Evolutionary conservation across 2,113 vertebrate genomes (phyloP), one percentile per base, ranked within the genome.

Genomic region (Dascyllus trimaculatus): DNA sequence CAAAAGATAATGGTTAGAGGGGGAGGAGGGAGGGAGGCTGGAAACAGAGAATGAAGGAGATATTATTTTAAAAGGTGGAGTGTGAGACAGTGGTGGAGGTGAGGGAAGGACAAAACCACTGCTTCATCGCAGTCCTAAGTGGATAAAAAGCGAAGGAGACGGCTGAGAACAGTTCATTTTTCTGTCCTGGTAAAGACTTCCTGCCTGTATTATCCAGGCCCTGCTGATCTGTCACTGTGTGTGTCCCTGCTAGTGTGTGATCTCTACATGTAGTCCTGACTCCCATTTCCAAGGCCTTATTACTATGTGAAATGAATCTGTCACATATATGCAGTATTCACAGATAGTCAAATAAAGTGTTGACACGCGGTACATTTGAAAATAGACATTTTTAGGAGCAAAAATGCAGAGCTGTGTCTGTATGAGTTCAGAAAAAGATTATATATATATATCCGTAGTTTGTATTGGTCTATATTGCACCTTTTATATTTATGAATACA

Each of bases 141-240:
- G 85, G 88, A 90, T 88, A 83, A 87, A 84, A 90, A 92, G 79
- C 19, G 63, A 72, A 86, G 76, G 82, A 81, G 89, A 88, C 59
- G 57, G 64, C 70, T 72, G 82, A 81, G 75, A 85, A 80, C 80
- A 74, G 78, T 88, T 91, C 68, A 80, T 90, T 89, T 93, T 82
- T 89, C 75, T 67, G 77, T 89, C 65, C 66, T 40, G 25, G 78
- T 78, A 24, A 78, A 88, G 80, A 82, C 81, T 71, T 79, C 75
- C 79, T 64, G 51, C 72, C 60, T 59, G 24, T 64, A 80, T 81
- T 85, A 88, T 78, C 70, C 61, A 21, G 77, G 70, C 61, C 29
- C 61, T 4, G 45, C 88, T 84, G 80, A 85, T 87, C 85, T 75
- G 85, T 85, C 85, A 78, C 63, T 19, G 35, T 65, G 35, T 65